Percentiles rank a stretch among this genome's conserved stretches.
phyloP scores from a whole-genome alignment of 2,888 invertebrate species.

The Cryptus armator region DNA sequence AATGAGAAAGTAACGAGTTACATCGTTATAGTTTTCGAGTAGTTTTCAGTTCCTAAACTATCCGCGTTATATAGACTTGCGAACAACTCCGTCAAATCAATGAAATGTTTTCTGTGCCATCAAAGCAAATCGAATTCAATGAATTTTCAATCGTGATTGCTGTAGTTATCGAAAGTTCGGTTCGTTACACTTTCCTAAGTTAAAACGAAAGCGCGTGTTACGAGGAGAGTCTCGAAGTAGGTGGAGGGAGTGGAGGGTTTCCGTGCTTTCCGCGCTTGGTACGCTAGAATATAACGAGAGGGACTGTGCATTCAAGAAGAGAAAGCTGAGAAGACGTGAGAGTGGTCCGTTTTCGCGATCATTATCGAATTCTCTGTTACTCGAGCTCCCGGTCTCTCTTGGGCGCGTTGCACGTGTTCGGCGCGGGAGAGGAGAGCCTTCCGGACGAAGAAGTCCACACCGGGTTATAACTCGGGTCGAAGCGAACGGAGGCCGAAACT shows the following conservation, averaged over 20 bases:
- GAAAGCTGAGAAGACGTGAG: constrained; percentile 13
- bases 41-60: background rate
- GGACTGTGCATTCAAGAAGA: constrained; percentile 7
- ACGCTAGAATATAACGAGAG: background rate
- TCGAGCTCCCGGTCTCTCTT: background rate
- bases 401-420: constrained; percentile 51
- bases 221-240: background rate
- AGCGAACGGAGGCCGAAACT: constrained; percentile 52
- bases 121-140: constrained; percentile 26
- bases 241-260: background rate
- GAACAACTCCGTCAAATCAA: background rate
- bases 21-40: background rate
- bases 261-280: background rate
- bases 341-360: constrained; percentile 54
- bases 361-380: constrained; percentile 64
- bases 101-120: background rate
- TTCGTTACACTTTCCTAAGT: constrained; percentile 51
- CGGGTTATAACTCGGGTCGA: constrained; percentile 51
- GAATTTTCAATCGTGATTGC: constrained; percentile 15
- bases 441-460: constrained; percentile 65
- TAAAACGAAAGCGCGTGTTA: constrained; percentile 18
- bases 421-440: constrained; percentile 56
- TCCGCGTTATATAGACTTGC: background rate
- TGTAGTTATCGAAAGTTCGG: constrained; percentile 36
- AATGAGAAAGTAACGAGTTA: background rate